Conservation (phyloP, 1,140 invertebrate species). For the Oryctes rhinoceros region DNA sequence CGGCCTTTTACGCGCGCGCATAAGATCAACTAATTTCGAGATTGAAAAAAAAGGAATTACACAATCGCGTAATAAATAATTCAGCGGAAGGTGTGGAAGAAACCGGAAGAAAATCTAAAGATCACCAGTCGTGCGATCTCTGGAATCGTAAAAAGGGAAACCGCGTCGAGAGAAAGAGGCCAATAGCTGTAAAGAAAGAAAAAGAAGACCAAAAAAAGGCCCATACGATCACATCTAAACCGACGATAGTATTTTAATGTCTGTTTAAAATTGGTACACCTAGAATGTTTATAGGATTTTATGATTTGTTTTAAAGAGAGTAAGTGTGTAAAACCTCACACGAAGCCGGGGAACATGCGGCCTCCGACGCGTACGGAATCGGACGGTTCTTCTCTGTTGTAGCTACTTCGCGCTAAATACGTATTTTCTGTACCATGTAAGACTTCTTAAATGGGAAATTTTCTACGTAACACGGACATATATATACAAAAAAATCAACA, state of each 20-base stretch:
- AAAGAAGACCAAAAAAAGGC: neutral
- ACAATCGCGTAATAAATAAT: constrained; percentile 1
- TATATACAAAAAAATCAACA: too few relatives aligned
- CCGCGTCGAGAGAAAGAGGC: neutral
- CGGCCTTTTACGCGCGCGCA: neutral
- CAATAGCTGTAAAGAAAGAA: neutral
- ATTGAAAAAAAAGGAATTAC: constrained; percentile 15
- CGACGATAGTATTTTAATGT: constrained; percentile 39
- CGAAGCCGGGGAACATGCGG: constrained; percentile 1
- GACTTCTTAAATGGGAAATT: too few relatives aligned
- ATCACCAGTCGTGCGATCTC: neutral
- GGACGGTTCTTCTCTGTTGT: too few relatives aligned
- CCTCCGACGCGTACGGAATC: neutral
- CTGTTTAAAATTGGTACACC: constrained; percentile 47
- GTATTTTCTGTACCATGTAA: too few relatives aligned
- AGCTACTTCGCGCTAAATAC: too few relatives aligned
- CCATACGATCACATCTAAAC: neutral
- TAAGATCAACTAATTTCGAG: constrained; percentile 15
- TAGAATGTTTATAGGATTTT: constrained; percentile 58
- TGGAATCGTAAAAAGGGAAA: neutral
- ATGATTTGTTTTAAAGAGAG: constrained; percentile 59
- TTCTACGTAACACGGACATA: too few relatives aligned
- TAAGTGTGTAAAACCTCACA: constrained; percentile 56
- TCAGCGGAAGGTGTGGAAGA: neutral
- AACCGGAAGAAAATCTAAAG: neutral